phyloP scores from a whole-genome alignment of 2,113 vertebrate species.

The Myrmecophaga tridactyla region DNA sequence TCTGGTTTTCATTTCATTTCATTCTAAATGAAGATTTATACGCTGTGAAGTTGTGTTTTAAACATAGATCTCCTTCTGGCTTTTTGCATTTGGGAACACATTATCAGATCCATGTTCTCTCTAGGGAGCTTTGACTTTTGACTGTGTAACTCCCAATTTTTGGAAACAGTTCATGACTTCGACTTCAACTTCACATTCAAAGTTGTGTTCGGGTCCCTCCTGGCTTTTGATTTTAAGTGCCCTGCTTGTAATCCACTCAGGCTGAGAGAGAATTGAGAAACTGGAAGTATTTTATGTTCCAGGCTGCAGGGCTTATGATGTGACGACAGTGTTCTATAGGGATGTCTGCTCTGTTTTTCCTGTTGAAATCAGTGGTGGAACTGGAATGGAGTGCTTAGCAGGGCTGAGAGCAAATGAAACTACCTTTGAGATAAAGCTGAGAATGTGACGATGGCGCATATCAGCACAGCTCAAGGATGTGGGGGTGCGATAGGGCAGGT shows the following conservation, averaged over 20 bases:
- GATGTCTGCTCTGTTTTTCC: conserved; percentile 70
- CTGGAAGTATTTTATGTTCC: conserved; percentile 61
- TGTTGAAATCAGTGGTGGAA: not conserved
- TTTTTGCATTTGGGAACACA: not conserved
- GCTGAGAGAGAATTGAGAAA: conserved; percentile 32
- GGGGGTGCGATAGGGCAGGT: not conserved
- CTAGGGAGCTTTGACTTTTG: not conserved
- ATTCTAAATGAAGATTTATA: not conserved
- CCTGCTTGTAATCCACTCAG: conserved; percentile 64
- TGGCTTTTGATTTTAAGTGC: conserved; percentile 72
- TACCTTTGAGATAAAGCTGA: conserved; percentile 46
- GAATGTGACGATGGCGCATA: not conserved
- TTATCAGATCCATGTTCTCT: not conserved
- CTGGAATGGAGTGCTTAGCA: not conserved
- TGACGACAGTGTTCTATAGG: conserved; percentile 58
- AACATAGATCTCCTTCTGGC: not conserved
- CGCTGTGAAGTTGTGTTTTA: not conserved
- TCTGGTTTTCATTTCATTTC: not conserved
- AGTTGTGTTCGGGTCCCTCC: conserved; percentile 5
- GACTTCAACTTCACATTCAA: conserved; percentile 12
- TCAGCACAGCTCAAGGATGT: not conserved
- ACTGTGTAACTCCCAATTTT: not conserved
- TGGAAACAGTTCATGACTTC: conserved; percentile 44
- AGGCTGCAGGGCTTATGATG: conserved; percentile 60
- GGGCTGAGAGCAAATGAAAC: not conserved